phyloP scores from a whole-genome alignment of 2,888 invertebrate genomes.

The Limnephilus auricula region DNA sequence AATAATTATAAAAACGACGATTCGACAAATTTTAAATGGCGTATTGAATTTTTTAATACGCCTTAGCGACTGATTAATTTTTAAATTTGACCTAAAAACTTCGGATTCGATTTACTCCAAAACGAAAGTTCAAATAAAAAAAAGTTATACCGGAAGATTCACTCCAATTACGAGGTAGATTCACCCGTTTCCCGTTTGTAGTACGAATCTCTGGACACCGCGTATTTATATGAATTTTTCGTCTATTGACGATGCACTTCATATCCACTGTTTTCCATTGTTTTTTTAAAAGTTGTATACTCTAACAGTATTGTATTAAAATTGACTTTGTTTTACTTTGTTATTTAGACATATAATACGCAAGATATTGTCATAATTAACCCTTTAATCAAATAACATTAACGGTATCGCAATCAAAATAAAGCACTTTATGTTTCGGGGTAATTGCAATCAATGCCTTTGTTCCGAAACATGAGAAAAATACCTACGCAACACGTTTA shows the following conservation, averaged over 20 bases:
- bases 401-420: background rate
- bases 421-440: background rate
- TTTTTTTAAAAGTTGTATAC: background rate
- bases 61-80: no score
- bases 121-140: no score
- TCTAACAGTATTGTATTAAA: background rate
- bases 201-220: no score
- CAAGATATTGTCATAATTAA: background rate
- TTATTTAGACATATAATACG: background rate
- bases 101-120: no score
- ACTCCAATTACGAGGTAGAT: no score
- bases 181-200: no score
- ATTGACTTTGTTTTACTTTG: background rate
- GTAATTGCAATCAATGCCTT: background rate
- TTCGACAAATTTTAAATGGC: no score
- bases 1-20: no score
- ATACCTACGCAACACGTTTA: background rate
- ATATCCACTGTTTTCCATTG: background rate
- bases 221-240: background rate
- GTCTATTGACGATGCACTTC: background rate
- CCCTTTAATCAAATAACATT: background rate
- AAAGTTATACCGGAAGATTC: no score
- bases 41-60: no score
- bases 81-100: no score
- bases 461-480: background rate